Evolutionary conservation across 2,113 vertebrate genomes (phyloP).

Genomic region (Tringa solitaria): DNA sequence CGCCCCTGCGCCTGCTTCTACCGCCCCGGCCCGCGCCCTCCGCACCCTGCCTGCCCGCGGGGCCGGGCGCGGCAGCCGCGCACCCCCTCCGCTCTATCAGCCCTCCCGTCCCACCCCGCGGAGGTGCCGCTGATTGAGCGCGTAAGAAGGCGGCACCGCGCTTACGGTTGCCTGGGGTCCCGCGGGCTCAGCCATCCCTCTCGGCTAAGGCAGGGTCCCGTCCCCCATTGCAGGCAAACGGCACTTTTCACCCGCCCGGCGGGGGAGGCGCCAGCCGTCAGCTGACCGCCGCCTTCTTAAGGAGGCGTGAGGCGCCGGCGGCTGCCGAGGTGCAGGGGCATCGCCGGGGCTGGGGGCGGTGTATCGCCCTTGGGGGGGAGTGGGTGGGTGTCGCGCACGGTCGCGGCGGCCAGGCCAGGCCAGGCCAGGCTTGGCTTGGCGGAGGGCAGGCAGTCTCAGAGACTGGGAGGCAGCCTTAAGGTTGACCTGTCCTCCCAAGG

Average conservation of each 20-base stretch:
- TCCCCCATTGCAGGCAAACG: not conserved
- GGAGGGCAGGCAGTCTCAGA: no score
- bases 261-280: not conserved
- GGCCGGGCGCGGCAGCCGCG: no score
- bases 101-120: not conserved
- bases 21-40: no score
- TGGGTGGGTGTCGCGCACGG: no score
- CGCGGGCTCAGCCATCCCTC: not conserved
- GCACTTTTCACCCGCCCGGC: not conserved
- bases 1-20: not conserved
- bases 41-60: not conserved
- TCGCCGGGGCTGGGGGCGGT: rapidly evolving
- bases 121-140: not conserved
- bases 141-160: not conserved
- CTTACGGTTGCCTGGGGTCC: not conserved
- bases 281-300: not conserved
- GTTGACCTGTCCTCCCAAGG: no score
- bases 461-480: not conserved
- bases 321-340: no score
- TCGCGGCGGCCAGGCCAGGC: no score
- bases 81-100: not conserved
- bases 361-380: no score
- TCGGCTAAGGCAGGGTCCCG: not conserved
- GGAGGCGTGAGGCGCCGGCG: not conserved
- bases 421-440: no score